phyloP scores from a whole-genome alignment of 2,113 vertebrate species.

The Xenus cinereus region DNA sequence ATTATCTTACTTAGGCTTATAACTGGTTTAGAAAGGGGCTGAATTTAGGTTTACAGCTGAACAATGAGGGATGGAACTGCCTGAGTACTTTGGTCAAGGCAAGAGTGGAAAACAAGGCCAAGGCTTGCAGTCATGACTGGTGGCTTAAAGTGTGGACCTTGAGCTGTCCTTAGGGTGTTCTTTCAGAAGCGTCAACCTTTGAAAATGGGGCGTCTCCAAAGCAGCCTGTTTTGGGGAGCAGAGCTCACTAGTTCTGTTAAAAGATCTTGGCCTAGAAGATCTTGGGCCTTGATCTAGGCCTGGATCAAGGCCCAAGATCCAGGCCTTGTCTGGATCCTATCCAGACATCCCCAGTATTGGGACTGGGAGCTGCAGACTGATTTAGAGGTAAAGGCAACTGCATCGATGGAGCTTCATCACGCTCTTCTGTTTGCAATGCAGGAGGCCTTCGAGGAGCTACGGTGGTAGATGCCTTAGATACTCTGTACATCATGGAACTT shows the following conservation, averaged over 20 bases:
- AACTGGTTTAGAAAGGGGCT: neutral
- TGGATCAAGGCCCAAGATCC: no score
- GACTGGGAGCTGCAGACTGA: neutral
- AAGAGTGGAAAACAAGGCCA: neutral
- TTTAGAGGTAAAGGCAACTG: neutral
- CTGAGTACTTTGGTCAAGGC: neutral
- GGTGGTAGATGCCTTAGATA: constrained; percentile 93
- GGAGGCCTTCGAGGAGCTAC: constrained; percentile 93
- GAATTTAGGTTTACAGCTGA: neutral
- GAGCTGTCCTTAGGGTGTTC: neutral
- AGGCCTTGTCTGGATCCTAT: neutral
- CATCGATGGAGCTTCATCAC: neutral
- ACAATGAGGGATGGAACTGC: neutral
- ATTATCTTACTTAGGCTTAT: neutral
- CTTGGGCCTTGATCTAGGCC: no score
- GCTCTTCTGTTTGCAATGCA: constrained; percentile 61
- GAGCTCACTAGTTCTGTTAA: neutral
- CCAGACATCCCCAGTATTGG: neutral
- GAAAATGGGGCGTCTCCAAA: neutral
- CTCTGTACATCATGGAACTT: constrained; percentile 94
- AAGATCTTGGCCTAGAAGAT: neutral
- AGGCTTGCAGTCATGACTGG: neutral
- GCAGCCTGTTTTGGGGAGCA: neutral
- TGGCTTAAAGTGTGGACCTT: neutral
- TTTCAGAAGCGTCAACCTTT: neutral